Evolutionary conservation across 2,888 invertebrate species (phyloP).

Genomic region (Stramonita haemastoma): DNA sequence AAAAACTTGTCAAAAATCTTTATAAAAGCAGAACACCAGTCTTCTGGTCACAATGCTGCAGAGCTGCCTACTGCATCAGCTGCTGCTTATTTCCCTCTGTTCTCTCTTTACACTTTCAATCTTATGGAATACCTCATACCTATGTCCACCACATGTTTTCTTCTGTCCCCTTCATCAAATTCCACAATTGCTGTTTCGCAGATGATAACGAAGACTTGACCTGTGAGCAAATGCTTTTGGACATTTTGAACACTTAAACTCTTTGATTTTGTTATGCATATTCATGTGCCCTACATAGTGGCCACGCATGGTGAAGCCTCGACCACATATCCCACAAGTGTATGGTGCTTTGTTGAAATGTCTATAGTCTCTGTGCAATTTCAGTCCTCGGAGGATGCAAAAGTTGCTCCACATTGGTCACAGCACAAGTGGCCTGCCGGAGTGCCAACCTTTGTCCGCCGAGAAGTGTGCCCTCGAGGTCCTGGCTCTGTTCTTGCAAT

Average conservation of each 20-base stretch:
- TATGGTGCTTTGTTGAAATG: conserved; percentile 42
- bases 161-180: not conserved
- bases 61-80: not conserved
- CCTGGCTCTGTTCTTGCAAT: conserved; percentile 1
- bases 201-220: conserved; percentile 37
- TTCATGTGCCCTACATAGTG: conserved; percentile 46
- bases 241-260: conserved; percentile 42
- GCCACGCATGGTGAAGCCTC: conserved; percentile 45
- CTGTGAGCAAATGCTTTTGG: conserved; percentile 44
- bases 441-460: not conserved
- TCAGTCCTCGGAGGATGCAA: conserved; percentile 33
- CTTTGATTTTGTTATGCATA: conserved; percentile 45
- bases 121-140: too few relatives aligned
- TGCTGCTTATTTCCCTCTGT: not conserved
- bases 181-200: conserved; percentile 25
- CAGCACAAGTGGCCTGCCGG: conserved; percentile 23
- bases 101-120: not conserved
- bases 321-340: conserved; percentile 42
- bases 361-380: conserved; percentile 39
- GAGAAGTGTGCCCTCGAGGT: not conserved
- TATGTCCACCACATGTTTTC: not conserved
- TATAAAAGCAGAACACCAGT: too few relatives aligned
- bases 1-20: too few relatives aligned
- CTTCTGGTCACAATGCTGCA: too few relatives aligned
- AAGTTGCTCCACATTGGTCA: conserved; percentile 30